phyloP scores from a whole-genome alignment of 2,797 vertebrate species.

The Aulostomus chinensis region DNA sequence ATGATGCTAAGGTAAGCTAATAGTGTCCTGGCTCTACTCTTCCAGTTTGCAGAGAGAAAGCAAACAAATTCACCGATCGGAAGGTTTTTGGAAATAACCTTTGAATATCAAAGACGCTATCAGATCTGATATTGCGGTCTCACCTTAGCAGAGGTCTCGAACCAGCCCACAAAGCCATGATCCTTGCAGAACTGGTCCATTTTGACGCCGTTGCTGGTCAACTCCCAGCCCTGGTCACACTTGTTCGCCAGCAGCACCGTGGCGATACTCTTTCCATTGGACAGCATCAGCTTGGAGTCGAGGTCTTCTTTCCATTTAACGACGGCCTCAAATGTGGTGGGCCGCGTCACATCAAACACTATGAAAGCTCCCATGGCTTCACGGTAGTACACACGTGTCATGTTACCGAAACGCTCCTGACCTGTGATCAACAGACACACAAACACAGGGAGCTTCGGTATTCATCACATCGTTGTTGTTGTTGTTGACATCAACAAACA shows the following conservation, averaged over 20 bases:
- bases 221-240: conserved; percentile 91
- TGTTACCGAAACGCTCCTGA: conserved; percentile 98
- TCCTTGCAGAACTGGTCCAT: conserved; percentile 99
- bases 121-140: neutral
- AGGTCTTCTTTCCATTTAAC: conserved; percentile 98
- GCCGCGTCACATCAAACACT: conserved; percentile 94
- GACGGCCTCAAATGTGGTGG: conserved; percentile 94
- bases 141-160: conserved; percentile 98
- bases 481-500: neutral
- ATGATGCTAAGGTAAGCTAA: no score
- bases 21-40: no score
- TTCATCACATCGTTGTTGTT: no score
- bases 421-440: conserved; percentile 73
- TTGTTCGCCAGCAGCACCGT: conserved; percentile 96
- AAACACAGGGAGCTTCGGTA: neutral
- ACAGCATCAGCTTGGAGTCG: conserved; percentile 93
- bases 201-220: conserved; percentile 88
- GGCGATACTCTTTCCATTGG: conserved; percentile 90
- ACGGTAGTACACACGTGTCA: conserved; percentile 98
- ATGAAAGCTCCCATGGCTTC: conserved; percentile 98
- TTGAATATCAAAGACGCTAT: no score
- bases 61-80: no score
- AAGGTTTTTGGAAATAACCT: no score
- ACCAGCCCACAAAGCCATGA: conserved; percentile 95
- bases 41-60: no score